Evolutionary conservation across 2,888 invertebrate species (phyloP).

Genomic region (Tetragonisca angustula): DNA sequence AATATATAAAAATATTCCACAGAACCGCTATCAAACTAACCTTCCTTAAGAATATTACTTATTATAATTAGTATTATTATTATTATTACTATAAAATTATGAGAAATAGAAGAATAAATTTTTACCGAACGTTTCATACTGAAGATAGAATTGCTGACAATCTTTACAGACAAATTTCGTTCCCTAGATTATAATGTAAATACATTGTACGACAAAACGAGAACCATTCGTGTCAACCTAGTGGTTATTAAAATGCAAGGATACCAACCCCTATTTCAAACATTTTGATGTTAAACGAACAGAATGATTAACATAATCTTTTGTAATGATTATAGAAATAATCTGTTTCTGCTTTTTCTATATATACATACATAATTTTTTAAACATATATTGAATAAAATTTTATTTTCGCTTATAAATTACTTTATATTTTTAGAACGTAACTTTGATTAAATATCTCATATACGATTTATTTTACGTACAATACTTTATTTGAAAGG

Average conservation of each 20-base stretch:
- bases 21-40: conserved; percentile 54
- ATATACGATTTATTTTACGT: background rate
- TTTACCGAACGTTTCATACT: conserved; percentile 77
- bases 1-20: conserved; percentile 21
- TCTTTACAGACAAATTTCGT: conserved; percentile 27
- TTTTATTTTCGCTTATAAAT: background rate
- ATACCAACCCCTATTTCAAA: conserved; percentile 66
- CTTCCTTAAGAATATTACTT: conserved; percentile 34
- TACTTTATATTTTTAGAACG: background rate
- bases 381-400: background rate
- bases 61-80: background rate
- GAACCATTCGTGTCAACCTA: conserved; percentile 49
- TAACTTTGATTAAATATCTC: background rate
- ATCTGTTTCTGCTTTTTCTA: background rate
- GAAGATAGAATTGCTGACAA: conserved; percentile 37
- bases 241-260: conserved; percentile 57
- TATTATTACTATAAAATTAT: conserved; percentile 8
- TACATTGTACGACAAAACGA: conserved; percentile 54
- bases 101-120: conserved; percentile 18
- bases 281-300: background rate
- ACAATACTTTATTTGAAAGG: background rate
- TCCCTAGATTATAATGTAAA: conserved; percentile 61
- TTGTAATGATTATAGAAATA: background rate
- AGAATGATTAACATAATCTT: background rate
- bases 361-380: background rate